These are phyloP conservation scores for Microcebus jonahi DNA, from an alignment of 2,113 vertebrate genomes.

Conservation along the genomic window DNA sequence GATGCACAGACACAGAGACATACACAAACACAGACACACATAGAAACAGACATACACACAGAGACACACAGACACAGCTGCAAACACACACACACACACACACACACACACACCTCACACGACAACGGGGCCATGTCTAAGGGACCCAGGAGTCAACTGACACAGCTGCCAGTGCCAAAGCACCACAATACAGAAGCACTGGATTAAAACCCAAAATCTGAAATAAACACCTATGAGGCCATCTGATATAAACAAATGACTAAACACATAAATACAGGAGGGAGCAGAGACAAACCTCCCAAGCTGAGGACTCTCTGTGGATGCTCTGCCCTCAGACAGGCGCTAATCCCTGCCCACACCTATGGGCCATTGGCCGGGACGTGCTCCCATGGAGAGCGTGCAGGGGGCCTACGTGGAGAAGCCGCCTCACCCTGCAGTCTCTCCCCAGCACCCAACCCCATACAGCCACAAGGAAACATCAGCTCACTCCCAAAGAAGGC, in stretches of 20 bases:
- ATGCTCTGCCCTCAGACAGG: no score
- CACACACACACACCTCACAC: background rate
- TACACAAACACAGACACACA: background rate
- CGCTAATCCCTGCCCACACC: no score
- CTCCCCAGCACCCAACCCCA: background rate
- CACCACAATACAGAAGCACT: background rate
- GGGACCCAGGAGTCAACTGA: background rate
- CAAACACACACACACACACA: no score
- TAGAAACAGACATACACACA: no score
- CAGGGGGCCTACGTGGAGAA: background rate
- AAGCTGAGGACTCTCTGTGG: no score
- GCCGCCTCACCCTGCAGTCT: background rate
- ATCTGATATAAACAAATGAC: background rate
- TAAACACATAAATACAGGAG: no score
- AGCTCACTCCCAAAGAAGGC: background rate
- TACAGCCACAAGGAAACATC: background rate
- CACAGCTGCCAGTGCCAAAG: background rate
- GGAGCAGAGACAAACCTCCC: background rate
- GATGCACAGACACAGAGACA: no score
- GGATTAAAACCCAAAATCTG: background rate
- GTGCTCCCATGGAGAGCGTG: no score
- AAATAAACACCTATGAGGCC: background rate
- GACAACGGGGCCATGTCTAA: background rate
- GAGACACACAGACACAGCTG: no score
- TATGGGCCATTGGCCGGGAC: no score